Evolutionary conservation across 2,797 vertebrate species (phyloP).

Genomic region (Melanotaenia maccullochi): DNA sequence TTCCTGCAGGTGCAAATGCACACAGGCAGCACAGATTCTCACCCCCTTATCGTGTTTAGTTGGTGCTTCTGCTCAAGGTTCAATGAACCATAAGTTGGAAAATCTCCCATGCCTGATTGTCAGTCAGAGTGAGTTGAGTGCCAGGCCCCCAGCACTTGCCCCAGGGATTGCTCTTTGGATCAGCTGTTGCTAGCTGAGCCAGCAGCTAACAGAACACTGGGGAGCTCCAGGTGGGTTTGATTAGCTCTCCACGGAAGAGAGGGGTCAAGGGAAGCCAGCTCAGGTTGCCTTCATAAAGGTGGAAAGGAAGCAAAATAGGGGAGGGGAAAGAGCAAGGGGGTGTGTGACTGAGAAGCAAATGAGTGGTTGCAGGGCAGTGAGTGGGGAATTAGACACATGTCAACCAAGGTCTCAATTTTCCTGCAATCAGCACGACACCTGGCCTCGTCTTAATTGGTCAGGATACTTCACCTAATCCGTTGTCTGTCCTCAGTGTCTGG

Average conservation of each 20-base stretch:
- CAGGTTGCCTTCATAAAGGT: slow-evolving; percentile 65
- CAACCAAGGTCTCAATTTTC: slow-evolving; percentile 73
- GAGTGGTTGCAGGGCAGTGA: slow-evolving; percentile 60
- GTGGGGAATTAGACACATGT: slow-evolving; percentile 75
- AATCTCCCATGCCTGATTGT: slow-evolving; percentile 58
- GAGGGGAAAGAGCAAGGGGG: slow-evolving; percentile 43
- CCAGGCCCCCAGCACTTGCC: slow-evolving; percentile 55
- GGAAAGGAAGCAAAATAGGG: slow-evolving; percentile 34
- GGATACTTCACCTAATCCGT: slow-evolving; percentile 78
- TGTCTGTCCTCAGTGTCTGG: slow-evolving; percentile 57
- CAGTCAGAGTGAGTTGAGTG: slow-evolving; percentile 64
- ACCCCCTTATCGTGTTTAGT: slow-evolving; percentile 29
- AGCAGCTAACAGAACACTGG: slow-evolving; percentile 68
- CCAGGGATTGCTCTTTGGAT: slow-evolving; percentile 67
- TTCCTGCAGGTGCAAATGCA: slow-evolving; percentile 24
- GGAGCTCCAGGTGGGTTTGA: slow-evolving; percentile 81
- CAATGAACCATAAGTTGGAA: slow-evolving; percentile 65
- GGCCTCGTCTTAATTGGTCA: slow-evolving; percentile 82
- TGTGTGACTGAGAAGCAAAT: slow-evolving; percentile 55
- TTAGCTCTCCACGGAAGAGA: slow-evolving; percentile 78
- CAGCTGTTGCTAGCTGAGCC: slow-evolving; percentile 79
- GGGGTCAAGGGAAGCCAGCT: slow-evolving; percentile 76
- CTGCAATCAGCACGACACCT: slow-evolving; percentile 79
- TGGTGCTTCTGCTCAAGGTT: slow-evolving; percentile 58
- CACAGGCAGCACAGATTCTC: slow-evolving; percentile 1